Percentiles rank a stretch among this genome's conserved stretches.
These are phyloP conservation scores for Alauda arvensis DNA, from an alignment of 2,797 vertebrate genomes.

Conservation along the genomic window DNA sequence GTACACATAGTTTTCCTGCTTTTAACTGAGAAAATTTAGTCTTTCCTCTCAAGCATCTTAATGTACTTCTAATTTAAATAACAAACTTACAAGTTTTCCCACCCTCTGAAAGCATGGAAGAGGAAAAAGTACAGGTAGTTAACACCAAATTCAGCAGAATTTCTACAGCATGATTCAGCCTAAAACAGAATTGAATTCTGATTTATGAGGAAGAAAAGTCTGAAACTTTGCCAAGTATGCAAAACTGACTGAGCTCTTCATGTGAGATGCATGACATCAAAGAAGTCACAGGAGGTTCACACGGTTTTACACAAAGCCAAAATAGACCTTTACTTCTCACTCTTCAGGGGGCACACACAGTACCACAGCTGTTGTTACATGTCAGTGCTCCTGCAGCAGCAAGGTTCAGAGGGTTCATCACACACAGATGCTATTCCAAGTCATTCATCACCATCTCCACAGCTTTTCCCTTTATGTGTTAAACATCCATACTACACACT, in stretches of 20 bases:
- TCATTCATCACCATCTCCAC: neutral
- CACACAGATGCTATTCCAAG: neutral
- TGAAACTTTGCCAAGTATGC: neutral
- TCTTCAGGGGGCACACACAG: neutral
- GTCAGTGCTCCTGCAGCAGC: neutral
- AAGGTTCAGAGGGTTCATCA: neutral
- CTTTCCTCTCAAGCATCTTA: conserved; percentile 35
- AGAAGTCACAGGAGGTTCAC: neutral
- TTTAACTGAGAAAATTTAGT: neutral
- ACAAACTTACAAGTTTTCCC: conserved; percentile 67
- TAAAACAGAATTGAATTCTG: neutral
- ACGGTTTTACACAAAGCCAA: neutral
- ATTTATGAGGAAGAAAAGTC: neutral
- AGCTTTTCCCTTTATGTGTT: neutral
- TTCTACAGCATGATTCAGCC: conserved; percentile 5
- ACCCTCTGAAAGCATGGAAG: conserved; percentile 67
- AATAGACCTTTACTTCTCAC: neutral
- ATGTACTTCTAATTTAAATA: conserved; percentile 43
- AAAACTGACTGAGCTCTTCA: neutral
- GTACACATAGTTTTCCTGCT: neutral
- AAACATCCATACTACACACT: neutral
- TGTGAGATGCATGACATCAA: neutral
- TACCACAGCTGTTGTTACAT: neutral
- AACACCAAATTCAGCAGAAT: conserved; percentile 37
- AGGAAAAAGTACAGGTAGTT: conserved; percentile 49